Percentiles rank a stretch among this genome's conserved stretches.
Evolutionary conservation across 2,888 invertebrate genomes (phyloP).

Genomic region (Physocephala rufipes): DNA sequence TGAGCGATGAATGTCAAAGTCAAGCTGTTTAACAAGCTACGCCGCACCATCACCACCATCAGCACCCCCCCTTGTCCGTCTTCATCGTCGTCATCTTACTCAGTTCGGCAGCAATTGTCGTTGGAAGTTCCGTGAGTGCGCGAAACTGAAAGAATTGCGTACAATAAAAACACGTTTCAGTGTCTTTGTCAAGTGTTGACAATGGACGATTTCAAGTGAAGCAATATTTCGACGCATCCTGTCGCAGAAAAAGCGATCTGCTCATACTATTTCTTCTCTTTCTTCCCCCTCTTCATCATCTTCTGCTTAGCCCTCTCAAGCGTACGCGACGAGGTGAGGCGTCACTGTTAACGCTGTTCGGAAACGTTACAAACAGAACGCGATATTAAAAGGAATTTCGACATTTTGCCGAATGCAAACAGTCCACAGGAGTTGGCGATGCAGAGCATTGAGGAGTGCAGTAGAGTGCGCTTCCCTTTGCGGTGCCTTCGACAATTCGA

Average conservation of each 20-base stretch:
- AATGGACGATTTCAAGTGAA: slow-evolving; percentile 1
- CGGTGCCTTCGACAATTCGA: not conserved
- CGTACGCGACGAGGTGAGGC: not conserved
- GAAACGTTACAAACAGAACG: not conserved
- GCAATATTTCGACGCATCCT: slow-evolving; percentile 19
- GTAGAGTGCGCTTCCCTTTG: slow-evolving; percentile 8
- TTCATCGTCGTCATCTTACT: not conserved
- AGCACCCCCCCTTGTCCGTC: not conserved
- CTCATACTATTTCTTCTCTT: no score
- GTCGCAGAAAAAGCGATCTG: no score
- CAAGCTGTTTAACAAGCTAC: slow-evolving; percentile 23
- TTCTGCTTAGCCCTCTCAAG: no score
- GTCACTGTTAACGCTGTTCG: not conserved
- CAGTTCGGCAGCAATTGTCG: slow-evolving; percentile 18
- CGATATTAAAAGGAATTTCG: slow-evolving; percentile 6
- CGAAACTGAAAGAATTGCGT: slow-evolving; percentile 20
- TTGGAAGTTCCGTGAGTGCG: slow-evolving; percentile 16
- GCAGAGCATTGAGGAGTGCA: no score
- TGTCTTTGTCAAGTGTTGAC: slow-evolving; percentile 32
- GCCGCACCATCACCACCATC: not conserved
- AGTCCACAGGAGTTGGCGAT: slow-evolving; percentile 25
- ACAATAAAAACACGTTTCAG: slow-evolving; percentile 25
- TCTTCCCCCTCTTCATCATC: no score
- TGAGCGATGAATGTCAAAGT: slow-evolving; percentile 37
- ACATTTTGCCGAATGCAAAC: not conserved